These are phyloP conservation scores for Phenganax marumi DNA, from an alignment of 92 coral and sea anemone genomes.

Conservation along the genomic window DNA sequence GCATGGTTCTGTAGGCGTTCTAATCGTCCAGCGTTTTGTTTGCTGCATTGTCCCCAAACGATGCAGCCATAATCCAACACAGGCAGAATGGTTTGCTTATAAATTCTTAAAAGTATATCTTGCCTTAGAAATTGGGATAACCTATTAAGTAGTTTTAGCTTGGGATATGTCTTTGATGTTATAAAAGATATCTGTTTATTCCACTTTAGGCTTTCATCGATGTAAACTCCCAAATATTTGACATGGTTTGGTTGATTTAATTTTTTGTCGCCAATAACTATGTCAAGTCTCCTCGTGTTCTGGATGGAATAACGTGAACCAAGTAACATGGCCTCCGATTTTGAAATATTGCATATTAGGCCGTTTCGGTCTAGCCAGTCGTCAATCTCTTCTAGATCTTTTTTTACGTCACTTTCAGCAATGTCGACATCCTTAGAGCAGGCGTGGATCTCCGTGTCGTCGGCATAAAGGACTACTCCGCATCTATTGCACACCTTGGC, in stretches of 20 bases:
- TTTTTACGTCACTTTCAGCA: background rate
- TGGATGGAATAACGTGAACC: background rate
- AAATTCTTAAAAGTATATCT: conserved; percentile 38
- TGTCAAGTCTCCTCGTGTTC: too few species aligned
- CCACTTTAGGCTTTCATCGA: conserved; percentile 40
- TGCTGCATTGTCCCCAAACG: conserved; percentile 43
- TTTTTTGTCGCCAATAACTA: too few species aligned
- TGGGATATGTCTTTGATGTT: conserved; percentile 33
- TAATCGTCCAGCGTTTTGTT: conserved; percentile 26
- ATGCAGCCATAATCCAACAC: conserved; percentile 50
- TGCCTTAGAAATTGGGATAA: conserved; percentile 37
- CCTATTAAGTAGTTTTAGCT: conserved; percentile 47
- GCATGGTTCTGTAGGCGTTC: conserved; percentile 4
- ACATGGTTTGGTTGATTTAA: background rate
- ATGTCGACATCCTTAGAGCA: background rate
- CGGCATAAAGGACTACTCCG: background rate
- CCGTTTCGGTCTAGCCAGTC: background rate
- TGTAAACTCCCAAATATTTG: conserved; percentile 41
- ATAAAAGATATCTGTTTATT: conserved; percentile 3
- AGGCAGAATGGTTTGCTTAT: conserved; percentile 55
- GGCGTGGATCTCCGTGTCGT: conserved; percentile 10
- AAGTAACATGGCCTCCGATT: background rate
- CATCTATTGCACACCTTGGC: background rate
- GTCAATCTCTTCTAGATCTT: conserved; percentile 1
- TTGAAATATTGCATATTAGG: background rate